Base-by-base conservation (phyloP, 2,888 invertebrate species). In the Agrochola circellaris region DNA sequence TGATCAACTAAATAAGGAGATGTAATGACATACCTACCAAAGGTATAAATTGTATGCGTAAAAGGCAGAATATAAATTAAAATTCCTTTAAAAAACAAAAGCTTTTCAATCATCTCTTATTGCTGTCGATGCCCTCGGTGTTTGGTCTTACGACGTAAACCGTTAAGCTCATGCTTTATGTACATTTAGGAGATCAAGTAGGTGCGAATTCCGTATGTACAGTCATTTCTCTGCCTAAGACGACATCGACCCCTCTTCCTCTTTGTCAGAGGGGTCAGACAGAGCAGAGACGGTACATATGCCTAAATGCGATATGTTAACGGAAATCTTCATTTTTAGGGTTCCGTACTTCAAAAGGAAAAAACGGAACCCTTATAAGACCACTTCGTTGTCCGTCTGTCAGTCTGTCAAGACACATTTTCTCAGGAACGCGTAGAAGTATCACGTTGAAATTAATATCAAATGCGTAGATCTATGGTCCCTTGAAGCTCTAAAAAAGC, bases 101-200 rank as follows among this genome's bases (percentile, higher is more conserved):
- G 1, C 2, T 11, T 26, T 26, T 38, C 4, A 34, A 74, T 54
- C 1, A 42, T 42, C 42, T 42, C 42, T 7, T 42, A 42, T 7
- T 9, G 45, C 61, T 56, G 48, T 56, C 66, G 67, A 51, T 67
- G 48, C 45, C 64, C 48, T 75, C 54, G 15, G 45, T 58, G 34
- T 69, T 69, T 42, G 51, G 15, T 58, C 34, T 45, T 45, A 48
- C 62, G 56, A 30, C 48, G 54, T 7, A 72, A 74, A 75, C 51
- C 60, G 65, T 65, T 69, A 56, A 68, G 45, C 80, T 72, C 68
- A 61, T 62, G 61, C 20, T 64, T 30, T 64, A 42, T 56, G 42
- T 70, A 73, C 34, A 62, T 70, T 60, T 58, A n/a, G 30, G 56
- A 51, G 62, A 79, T 69, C 56, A 71, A 61, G 48, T 61, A 34